These are phyloP conservation scores for Zelleria hepariella DNA, from an alignment of 2,888 invertebrate species.

Conservation along the genomic window DNA sequence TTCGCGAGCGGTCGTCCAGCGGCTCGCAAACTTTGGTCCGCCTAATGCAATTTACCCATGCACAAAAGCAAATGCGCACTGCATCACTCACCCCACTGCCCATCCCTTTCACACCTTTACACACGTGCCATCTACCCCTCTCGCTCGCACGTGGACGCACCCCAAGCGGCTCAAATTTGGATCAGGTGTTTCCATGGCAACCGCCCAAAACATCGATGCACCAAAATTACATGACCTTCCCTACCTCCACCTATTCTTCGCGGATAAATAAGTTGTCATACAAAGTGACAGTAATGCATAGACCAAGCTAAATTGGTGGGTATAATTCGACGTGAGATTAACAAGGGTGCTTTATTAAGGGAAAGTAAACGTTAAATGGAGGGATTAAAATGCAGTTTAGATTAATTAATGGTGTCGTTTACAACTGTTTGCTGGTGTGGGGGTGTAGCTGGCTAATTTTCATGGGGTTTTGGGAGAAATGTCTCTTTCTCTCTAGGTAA, in stretches of 20 bases:
- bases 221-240: constrained; percentile 40
- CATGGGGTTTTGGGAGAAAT: constrained; percentile 12
- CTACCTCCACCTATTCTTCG: constrained; percentile 8
- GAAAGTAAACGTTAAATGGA: constrained; percentile 44
- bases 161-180: constrained; percentile 43
- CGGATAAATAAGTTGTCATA: constrained; percentile 15
- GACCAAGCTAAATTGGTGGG: constrained; percentile 32
- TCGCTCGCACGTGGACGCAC: constrained; percentile 34
- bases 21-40: constrained; percentile 27
- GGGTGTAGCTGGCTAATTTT: constrained; percentile 15
- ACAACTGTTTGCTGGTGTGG: not conserved
- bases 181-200: constrained; percentile 55
- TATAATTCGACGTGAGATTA: constrained; percentile 17
- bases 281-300: constrained; percentile 18
- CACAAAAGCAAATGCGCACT: constrained; percentile 43
- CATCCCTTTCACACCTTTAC: constrained; percentile 24
- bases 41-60: constrained; percentile 60
- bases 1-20: too few species aligned
- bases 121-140: constrained; percentile 11
- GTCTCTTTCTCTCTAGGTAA: not conserved
- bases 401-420: constrained; percentile 26
- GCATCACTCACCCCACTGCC: constrained; percentile 41
- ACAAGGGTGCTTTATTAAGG: constrained; percentile 27
- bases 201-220: constrained; percentile 47
- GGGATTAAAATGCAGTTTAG: constrained; percentile 46